phyloP scores from a whole-genome alignment of 2,113 vertebrate species.

The Pampusana beccarii region DNA sequence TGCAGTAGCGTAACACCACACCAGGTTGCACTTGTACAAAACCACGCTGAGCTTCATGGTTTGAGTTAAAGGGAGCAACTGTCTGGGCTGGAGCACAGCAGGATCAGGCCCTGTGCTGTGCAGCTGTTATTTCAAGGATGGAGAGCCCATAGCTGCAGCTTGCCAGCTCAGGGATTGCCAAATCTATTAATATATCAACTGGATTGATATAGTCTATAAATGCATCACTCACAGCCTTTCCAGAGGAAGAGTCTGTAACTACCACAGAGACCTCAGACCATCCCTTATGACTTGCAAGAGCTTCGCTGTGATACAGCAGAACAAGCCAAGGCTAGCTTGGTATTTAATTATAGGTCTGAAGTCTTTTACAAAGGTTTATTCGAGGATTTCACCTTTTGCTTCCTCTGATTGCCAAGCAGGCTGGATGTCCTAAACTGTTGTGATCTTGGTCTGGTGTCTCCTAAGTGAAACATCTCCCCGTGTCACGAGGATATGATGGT shows the following conservation, averaged over 20 bases:
- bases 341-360: not conserved
- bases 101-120: not conserved
- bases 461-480: not conserved
- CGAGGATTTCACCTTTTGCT: not conserved
- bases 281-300: not conserved
- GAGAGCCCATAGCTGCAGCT: not conserved
- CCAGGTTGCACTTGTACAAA: not conserved
- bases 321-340: not conserved
- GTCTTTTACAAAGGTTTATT: not conserved
- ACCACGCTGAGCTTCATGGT: not conserved
- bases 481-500: fast-evolving
- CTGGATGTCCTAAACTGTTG: not conserved
- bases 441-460: not conserved
- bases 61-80: not conserved
- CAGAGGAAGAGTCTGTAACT: not conserved
- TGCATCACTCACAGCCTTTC: not conserved
- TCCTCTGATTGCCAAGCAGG: not conserved
- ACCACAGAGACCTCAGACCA: not conserved
- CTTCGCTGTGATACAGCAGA: not conserved
- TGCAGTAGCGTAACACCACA: not conserved
- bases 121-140: not conserved
- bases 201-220: not conserved
- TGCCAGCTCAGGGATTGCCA: not conserved
- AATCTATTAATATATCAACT: not conserved
- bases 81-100: not conserved